phyloP scores from a whole-genome alignment of 2,888 invertebrate genomes.

The Drosophila lutescens region DNA sequence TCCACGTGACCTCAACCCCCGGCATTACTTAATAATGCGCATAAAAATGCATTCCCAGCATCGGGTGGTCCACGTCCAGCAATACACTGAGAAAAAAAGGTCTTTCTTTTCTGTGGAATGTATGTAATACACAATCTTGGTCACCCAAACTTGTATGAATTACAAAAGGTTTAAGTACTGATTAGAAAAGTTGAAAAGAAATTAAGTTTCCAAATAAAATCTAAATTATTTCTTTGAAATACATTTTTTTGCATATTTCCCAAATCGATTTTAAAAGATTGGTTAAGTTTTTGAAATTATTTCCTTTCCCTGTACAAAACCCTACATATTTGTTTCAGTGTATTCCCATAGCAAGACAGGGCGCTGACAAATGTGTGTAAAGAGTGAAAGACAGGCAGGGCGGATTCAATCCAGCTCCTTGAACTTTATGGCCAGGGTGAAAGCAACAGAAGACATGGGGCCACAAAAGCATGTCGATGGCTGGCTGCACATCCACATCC shows the following conservation, averaged over 20 bases:
- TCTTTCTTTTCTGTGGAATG: too few relatives aligned
- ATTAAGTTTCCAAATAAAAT: too few relatives aligned
- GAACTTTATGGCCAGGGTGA: conserved; percentile 56
- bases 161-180: too few relatives aligned
- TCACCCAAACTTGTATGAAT: too few relatives aligned
- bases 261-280: background rate
- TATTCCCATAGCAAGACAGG: conserved; percentile 17
- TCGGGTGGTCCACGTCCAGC: conserved; percentile 16
- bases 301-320: too few relatives aligned
- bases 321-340: background rate
- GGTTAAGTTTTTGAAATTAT: too few relatives aligned
- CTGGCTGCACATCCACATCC: conserved; percentile 44
- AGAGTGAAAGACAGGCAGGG: conserved; percentile 4
- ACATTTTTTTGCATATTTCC: too few relatives aligned
- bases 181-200: too few relatives aligned
- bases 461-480: conserved; percentile 55
- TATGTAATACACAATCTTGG: too few relatives aligned
- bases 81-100: conserved; percentile 2
- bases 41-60: conserved; percentile 54
- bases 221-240: too few relatives aligned
- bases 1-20: conserved; percentile 4
- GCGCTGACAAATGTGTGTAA: conserved; percentile 18
- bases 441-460: conserved; percentile 29
- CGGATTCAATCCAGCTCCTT: conserved; percentile 51
- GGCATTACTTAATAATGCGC: conserved; percentile 43